These are phyloP conservation scores for Antechinus stuartii DNA, from an alignment of 2,113 vertebrate genomes.

Conservation along the genomic window DNA sequence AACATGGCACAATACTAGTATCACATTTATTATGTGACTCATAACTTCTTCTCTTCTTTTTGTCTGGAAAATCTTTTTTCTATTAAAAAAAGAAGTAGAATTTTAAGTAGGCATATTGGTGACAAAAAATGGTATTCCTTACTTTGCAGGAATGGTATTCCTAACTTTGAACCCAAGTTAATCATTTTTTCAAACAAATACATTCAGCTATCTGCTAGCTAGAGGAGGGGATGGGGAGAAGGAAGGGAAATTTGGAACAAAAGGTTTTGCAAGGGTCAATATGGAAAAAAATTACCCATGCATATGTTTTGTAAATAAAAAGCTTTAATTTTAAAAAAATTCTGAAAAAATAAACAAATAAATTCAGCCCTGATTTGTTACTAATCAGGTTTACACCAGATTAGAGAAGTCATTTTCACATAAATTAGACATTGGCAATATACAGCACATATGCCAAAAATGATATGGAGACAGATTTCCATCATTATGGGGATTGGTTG, in stretches of 20 bases:
- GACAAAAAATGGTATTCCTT: neutral
- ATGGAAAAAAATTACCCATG: no score
- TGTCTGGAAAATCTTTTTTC: constrained; percentile 71
- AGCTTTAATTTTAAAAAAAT: no score
- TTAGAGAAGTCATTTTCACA: neutral
- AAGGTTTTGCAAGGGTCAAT: no score
- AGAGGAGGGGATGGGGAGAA: no score
- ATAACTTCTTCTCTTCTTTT: constrained; percentile 62
- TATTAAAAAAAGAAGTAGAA: constrained; percentile 60
- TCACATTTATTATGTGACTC: constrained; percentile 75
- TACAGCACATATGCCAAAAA: neutral
- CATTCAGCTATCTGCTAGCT: neutral
- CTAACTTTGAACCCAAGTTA: neutral
- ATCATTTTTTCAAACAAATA: neutral
- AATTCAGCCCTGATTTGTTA: neutral
- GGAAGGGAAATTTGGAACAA: no score
- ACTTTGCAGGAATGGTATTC: neutral
- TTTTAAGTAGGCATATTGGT: constrained; percentile 28
- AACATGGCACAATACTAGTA: constrained; percentile 52
- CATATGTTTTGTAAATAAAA: no score
- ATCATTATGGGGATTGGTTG: neutral
- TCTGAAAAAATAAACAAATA: neutral
- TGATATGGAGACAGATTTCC: neutral
- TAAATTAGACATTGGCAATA: neutral
- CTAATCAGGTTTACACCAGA: neutral